A percentile compares a stretch with the other conserved stretches of the same genome.
These are phyloP conservation scores for Mixornis gularis DNA, from an alignment of 2,113 vertebrate species.

Conservation along the genomic window DNA sequence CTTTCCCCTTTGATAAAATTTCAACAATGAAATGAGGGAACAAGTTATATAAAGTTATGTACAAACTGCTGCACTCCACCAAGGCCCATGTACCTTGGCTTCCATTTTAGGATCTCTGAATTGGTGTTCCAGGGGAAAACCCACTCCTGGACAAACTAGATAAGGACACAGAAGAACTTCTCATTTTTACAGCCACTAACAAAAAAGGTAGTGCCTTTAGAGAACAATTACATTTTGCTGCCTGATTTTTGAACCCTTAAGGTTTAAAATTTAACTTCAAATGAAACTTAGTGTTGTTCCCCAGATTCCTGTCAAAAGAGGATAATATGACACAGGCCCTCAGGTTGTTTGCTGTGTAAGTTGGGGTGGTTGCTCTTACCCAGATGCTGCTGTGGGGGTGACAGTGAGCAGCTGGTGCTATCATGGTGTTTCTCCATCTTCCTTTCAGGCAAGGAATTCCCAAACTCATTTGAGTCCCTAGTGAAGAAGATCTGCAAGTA, in stretches of 20 bases:
- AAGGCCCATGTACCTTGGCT: neutral
- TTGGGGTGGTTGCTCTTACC: neutral
- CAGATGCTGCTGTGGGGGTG: neutral
- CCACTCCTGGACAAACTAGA: neutral
- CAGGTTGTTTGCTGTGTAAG: neutral
- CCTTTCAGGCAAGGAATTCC: slow-evolving; percentile 90
- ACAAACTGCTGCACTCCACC: neutral
- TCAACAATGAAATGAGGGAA: neutral
- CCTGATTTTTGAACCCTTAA: neutral
- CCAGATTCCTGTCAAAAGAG: neutral
- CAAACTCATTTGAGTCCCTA: slow-evolving; percentile 93
- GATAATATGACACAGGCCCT: neutral
- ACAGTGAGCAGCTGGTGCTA: neutral
- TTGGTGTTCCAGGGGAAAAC: neutral
- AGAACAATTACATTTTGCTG: neutral
- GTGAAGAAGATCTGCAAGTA: slow-evolving; percentile 97
- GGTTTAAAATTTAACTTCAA: neutral
- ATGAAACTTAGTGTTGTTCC: neutral
- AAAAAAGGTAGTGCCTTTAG: neutral
- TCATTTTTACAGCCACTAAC: neutral
- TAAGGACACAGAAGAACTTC: neutral
- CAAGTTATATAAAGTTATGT: fast-evolving
- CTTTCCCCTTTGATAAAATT: neutral
- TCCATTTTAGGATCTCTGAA: neutral
- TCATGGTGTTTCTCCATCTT: neutral